Base-by-base conservation (phyloP, 2,797 vertebrate genomes). In the Etheostoma perlongum region DNA sequence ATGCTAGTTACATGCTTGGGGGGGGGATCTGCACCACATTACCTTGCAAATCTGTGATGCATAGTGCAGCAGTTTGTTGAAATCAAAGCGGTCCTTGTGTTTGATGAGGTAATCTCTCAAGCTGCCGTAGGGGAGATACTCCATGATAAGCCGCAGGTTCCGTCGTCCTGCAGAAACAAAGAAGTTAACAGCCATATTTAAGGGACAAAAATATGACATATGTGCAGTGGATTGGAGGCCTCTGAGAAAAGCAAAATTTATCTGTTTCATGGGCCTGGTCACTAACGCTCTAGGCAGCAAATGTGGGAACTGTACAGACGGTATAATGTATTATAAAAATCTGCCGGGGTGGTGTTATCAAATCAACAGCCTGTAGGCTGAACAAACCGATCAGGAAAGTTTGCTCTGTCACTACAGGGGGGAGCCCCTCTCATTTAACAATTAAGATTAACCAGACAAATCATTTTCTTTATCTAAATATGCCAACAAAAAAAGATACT, bases 11-110 rank as follows among this genome's bases (percentile, higher is more conserved):
- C 27, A 27, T 27, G 3, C 27, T 27, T 5, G 30, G 30, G 30
- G 30, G 30, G 30, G 42, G 16, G 27, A 10, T 19, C 16, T 25
- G 6, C 1, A 3, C 8, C 9, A 2, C 44, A 7, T 25, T 94
- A 98, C 97, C 97, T 99, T 99, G 94, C 98, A 99, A 86, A 99
- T 99, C 89, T 99, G 98, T 51, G 95, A 96, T 0, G 98, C 94
- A 54, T 98, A 99, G 51, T 96, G 96, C 55, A 99, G 91, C 76
- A 99, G 96, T 81, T 97, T 99, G 89, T 95, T 97, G 91, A 96
- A 95, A 78, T 99, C 97, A 70, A 98, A 95, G 71, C 95, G 95
- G 7, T 97, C 97, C 66, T 96, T 98, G 92, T 99, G 96, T 86
- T 99, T 99, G 76, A 96, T 96, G 58, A 99, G 96, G 87, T 99